These are phyloP conservation scores for Pogonocichla stellata DNA, from an alignment of 2,113 vertebrate genomes.

Conservation along the genomic window DNA sequence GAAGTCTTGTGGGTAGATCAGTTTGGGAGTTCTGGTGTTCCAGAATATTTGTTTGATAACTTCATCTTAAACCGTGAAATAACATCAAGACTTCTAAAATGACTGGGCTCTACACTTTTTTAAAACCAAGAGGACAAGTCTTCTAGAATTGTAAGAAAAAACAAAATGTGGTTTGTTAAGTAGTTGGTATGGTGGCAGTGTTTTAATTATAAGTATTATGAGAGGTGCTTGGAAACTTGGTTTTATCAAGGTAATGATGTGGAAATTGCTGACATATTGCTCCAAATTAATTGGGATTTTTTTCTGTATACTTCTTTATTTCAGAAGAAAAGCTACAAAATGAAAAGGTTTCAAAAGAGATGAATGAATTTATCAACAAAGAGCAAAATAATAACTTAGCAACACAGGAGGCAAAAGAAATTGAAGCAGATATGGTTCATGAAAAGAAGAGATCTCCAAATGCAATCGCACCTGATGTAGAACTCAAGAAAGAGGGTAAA, in stretches of 20 bases:
- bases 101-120: background rate
- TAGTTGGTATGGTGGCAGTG: background rate
- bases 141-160: background rate
- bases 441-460: conserved; percentile 91
- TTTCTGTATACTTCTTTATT: background rate
- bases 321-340: conserved; percentile 88
- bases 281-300: background rate
- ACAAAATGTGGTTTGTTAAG: background rate
- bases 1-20: background rate
- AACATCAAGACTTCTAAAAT: background rate
- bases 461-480: conserved; percentile 76
- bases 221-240: background rate
- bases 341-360: conserved; percentile 88
- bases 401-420: conserved; percentile 87
- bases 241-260: background rate
- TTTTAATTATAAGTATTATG: background rate
- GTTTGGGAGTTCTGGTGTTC: background rate
- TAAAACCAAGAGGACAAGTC: background rate
- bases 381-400: conserved; percentile 83
- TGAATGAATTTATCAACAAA: conserved; percentile 84
- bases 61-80: background rate
- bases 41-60: background rate
- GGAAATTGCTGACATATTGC: background rate
- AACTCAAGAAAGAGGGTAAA: conserved; percentile 83
- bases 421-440: conserved; percentile 81